A percentile compares a stretch with the other conserved stretches of the same genome.
phyloP scores from a whole-genome alignment of 2,888 invertebrate species.

The Nematopogon swammerdamellus region DNA sequence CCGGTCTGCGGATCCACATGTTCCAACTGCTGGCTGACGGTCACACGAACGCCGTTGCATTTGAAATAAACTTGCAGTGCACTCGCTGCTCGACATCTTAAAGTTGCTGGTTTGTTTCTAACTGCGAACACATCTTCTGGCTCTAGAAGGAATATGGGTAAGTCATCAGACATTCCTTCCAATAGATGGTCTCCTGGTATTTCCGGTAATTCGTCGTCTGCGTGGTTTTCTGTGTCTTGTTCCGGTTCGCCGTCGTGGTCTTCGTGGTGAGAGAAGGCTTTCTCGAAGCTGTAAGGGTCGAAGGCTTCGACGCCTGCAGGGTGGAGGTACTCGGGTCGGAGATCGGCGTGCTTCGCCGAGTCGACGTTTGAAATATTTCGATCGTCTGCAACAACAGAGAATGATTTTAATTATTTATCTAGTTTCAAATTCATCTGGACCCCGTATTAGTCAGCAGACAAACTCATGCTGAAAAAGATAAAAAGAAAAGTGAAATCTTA shows the following conservation, averaged over 20 bases:
- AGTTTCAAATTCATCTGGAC: too few relatives aligned
- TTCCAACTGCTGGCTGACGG: slow-evolving; percentile 61
- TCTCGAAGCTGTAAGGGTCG: slow-evolving; percentile 60
- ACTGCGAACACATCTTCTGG: slow-evolving; percentile 87
- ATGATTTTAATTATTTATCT: too few relatives aligned
- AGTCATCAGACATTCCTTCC: slow-evolving; percentile 61
- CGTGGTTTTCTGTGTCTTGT: slow-evolving; percentile 30
- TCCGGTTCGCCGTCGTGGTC: slow-evolving; percentile 20
- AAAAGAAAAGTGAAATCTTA: too few relatives aligned
- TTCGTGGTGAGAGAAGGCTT: slow-evolving; percentile 67
- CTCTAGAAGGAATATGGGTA: slow-evolving; percentile 84
- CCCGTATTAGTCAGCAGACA: too few relatives aligned
- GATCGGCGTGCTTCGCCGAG: neutral
- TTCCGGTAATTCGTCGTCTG: slow-evolving; percentile 49
- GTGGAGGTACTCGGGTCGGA: slow-evolving; percentile 42
- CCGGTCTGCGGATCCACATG: slow-evolving; percentile 80
- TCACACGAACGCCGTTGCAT: slow-evolving; percentile 66
- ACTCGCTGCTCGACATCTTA: slow-evolving; percentile 87
- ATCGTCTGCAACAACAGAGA: too few relatives aligned
- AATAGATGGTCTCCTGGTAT: slow-evolving; percentile 41
- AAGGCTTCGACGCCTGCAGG: slow-evolving; percentile 41
- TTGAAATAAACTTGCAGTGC: slow-evolving; percentile 79
- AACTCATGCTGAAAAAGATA: too few relatives aligned
- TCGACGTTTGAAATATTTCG: neutral
- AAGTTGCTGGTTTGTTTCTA: slow-evolving; percentile 81